phyloP scores from a whole-genome alignment of 2,113 vertebrate species.

The Synchiropus splendidus region DNA sequence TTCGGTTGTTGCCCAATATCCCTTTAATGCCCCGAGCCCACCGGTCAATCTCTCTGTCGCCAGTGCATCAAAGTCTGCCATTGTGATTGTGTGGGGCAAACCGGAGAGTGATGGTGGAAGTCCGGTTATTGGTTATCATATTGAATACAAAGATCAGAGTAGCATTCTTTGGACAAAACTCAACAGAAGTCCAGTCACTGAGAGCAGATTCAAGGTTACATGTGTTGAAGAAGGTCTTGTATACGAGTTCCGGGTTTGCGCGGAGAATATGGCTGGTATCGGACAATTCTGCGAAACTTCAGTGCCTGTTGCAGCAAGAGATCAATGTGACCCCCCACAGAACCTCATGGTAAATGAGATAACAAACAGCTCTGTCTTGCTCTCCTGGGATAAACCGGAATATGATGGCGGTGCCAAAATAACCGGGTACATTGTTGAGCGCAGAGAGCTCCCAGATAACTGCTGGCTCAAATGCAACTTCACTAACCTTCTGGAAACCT shows the following conservation, averaged over 20 bases:
- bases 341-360: slow-evolving; percentile 89
- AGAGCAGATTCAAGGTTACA: slow-evolving; percentile 86
- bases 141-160: slow-evolving; percentile 93
- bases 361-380: slow-evolving; percentile 85
- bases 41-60: slow-evolving; percentile 76
- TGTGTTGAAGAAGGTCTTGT: slow-evolving; percentile 87
- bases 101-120: slow-evolving; percentile 91
- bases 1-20: slow-evolving; percentile 82
- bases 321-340: slow-evolving; percentile 87
- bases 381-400: slow-evolving; percentile 90
- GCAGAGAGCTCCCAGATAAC: slow-evolving; percentile 83
- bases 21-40: slow-evolving; percentile 84
- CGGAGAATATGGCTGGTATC: slow-evolving; percentile 92
- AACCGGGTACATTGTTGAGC: slow-evolving; percentile 90
- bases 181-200: slow-evolving; percentile 79
- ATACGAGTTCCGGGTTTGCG: slow-evolving; percentile 90
- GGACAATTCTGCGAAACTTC: slow-evolving; percentile 86
- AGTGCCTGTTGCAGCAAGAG: slow-evolving; percentile 86
- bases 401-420: slow-evolving; percentile 95
- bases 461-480: slow-evolving; percentile 98
- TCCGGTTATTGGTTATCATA: slow-evolving; percentile 81
- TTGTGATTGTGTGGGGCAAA: slow-evolving; percentile 83
- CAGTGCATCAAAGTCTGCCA: slow-evolving; percentile 82
- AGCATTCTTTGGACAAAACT: slow-evolving; percentile 96
- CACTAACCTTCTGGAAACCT: slow-evolving; percentile 87